A percentile compares a stretch with the other conserved stretches of the same genome.
Evolutionary conservation across 2,113 vertebrate genomes (phyloP).

Genomic region (Xiphophorus maculatus): DNA sequence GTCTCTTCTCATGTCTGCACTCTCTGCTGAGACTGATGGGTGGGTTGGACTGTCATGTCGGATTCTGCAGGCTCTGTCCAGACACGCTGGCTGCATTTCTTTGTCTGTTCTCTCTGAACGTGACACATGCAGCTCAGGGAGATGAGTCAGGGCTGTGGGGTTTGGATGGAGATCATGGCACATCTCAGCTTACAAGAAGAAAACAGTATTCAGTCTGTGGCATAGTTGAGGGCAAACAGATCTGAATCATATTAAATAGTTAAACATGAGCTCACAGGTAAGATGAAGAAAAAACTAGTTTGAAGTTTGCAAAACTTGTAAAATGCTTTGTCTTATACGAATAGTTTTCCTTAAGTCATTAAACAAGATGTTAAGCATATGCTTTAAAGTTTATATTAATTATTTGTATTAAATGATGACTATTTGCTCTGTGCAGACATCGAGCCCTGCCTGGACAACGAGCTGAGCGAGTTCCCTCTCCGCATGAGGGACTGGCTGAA

Average conservation of each 20-base stretch:
- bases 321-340: neutral
- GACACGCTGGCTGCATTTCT: slow-evolving; percentile 45
- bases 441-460: slow-evolving; percentile 87
- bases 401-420: neutral
- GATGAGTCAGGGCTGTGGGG: slow-evolving; percentile 54
- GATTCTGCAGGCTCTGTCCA: slow-evolving; percentile 30
- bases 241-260: neutral
- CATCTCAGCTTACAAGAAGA: neutral
- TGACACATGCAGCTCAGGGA: neutral
- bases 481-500: slow-evolving; percentile 99
- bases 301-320: no score
- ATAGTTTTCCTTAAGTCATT: neutral
- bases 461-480: slow-evolving; percentile 95
- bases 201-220: neutral
- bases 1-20: neutral
- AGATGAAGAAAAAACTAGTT: no score
- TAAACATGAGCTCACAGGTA: neutral
- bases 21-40: slow-evolving; percentile 25
- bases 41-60: slow-evolving; percentile 13
- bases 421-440: slow-evolving; percentile 79
- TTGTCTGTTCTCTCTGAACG: slow-evolving; percentile 18
- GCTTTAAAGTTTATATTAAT: neutral
- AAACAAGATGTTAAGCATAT: neutral
- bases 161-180: slow-evolving; percentile 62
- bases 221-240: neutral